phyloP scores from a whole-genome alignment of 1,140 invertebrate genomes.

The Macrobrachium rosenbergii region DNA sequence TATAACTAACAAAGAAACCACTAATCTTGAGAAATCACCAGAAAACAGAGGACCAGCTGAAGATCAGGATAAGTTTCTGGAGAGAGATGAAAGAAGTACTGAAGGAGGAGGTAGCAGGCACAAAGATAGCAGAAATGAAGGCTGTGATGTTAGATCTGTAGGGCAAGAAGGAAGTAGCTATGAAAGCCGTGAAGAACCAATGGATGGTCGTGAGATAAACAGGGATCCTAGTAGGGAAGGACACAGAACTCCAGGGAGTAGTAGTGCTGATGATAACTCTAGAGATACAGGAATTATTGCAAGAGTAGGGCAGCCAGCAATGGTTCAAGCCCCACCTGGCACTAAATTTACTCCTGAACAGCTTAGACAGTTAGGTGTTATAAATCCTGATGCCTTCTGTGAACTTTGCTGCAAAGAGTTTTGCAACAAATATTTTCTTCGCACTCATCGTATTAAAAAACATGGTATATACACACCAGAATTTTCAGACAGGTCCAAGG shows the following conservation, averaged over 20 bases:
- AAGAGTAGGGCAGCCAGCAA: conserved; percentile 64
- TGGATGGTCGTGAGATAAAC: conserved; percentile 4
- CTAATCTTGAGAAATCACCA: background rate
- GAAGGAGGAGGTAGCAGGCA: background rate
- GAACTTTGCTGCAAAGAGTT: conserved; percentile 96
- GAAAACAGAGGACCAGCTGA: conserved; percentile 16
- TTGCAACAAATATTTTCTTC: conserved; percentile 93
- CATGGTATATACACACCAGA: conserved; percentile 72
- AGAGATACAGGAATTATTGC: conserved; percentile 64
- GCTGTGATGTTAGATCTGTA: background rate
- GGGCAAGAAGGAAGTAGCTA: conserved; percentile 4
- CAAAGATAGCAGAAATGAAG: conserved; percentile 17
- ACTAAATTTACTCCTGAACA: conserved; percentile 77
- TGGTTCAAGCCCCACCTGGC: conserved; percentile 63
- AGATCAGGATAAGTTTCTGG: conserved; percentile 17
- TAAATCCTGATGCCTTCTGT: conserved; percentile 91
- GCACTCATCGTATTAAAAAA: conserved; percentile 87
- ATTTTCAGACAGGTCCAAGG: conserved; percentile 62
- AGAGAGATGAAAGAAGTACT: background rate
- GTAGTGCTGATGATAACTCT: conserved; percentile 64
- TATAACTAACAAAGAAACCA: background rate
- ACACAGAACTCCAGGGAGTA: conserved; percentile 59
- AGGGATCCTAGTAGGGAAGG: conserved; percentile 37
- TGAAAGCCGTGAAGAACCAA: background rate
- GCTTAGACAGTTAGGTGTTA: conserved; percentile 81